Percentiles rank a stretch among this genome's conserved stretches.
phyloP scores from a whole-genome alignment of 2,888 invertebrate species.

The Drosophila neonasuta region DNA sequence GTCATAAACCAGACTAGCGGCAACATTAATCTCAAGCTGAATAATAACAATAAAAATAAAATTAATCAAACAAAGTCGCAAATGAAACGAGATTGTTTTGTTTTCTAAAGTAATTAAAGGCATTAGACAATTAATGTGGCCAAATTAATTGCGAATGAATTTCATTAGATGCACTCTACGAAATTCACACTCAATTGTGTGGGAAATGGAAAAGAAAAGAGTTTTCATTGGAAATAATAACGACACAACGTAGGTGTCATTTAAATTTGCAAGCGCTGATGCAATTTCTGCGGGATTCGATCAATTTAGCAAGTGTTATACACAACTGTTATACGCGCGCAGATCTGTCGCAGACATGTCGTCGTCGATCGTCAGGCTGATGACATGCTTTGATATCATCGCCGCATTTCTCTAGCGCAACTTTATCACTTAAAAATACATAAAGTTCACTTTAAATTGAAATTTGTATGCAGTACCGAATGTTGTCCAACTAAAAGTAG shows the following conservation, averaged over 20 bases:
- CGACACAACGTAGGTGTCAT: constrained; percentile 26
- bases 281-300: constrained; percentile 16
- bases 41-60: constrained; percentile 22
- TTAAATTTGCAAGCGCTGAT: constrained; percentile 14
- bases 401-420: constrained; percentile 27
- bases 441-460: constrained; percentile 58
- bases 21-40: constrained; percentile 2
- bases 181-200: neutral
- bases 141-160: constrained; percentile 7
- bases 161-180: neutral
- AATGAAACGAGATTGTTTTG: constrained; percentile 9
- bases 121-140: constrained; percentile 20
- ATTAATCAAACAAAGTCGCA: constrained; percentile 9
- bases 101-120: constrained; percentile 7
- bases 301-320: constrained; percentile 17
- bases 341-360: constrained; percentile 1
- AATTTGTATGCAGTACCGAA: constrained; percentile 57
- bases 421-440: constrained; percentile 66
- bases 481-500: constrained; percentile 1
- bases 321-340: constrained; percentile 6
- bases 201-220: neutral
- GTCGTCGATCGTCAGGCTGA: constrained; percentile 19
- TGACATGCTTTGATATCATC: constrained; percentile 53
- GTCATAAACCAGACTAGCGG: constrained; percentile 3
- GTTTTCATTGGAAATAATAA: constrained; percentile 3